These are phyloP conservation scores for Pantherophis guttatus DNA, from an alignment of 2,113 vertebrate species.

Conservation along the genomic window DNA sequence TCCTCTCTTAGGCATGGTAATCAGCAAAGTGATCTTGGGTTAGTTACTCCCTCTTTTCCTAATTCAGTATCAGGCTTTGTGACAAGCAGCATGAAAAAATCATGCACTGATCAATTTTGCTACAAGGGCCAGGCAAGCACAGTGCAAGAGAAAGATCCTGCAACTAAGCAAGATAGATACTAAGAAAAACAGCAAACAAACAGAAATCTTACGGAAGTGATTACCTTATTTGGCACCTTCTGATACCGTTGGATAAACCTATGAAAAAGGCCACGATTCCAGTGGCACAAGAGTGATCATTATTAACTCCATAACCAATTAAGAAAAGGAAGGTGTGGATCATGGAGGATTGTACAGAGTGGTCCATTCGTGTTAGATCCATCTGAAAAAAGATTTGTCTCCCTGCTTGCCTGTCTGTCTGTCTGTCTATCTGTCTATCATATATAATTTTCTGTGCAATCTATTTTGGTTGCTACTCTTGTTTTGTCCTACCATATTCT, in stretches of 20 bases:
- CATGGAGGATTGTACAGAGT: neutral
- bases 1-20: neutral
- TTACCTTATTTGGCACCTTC: neutral
- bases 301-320: neutral
- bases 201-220: neutral
- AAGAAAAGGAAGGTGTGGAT: neutral
- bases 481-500: neutral
- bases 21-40: neutral
- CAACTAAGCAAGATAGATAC: neutral
- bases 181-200: neutral
- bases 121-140: neutral
- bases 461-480: neutral
- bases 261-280: neutral
- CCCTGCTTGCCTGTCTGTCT: too few species aligned
- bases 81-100: neutral
- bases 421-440: too few species aligned
- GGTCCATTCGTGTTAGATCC: neutral
- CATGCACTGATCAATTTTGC: neutral
- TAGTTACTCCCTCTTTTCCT: neutral
- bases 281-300: neutral
- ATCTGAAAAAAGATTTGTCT: neutral
- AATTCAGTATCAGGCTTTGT: neutral
- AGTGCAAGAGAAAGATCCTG: neutral
- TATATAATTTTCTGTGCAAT: neutral
- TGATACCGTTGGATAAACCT: neutral